A percentile compares a stretch with the other conserved stretches of the same genome.
Conservation (phyloP, 2,113 vertebrate genomes). For the Triplophysa rosa region DNA sequence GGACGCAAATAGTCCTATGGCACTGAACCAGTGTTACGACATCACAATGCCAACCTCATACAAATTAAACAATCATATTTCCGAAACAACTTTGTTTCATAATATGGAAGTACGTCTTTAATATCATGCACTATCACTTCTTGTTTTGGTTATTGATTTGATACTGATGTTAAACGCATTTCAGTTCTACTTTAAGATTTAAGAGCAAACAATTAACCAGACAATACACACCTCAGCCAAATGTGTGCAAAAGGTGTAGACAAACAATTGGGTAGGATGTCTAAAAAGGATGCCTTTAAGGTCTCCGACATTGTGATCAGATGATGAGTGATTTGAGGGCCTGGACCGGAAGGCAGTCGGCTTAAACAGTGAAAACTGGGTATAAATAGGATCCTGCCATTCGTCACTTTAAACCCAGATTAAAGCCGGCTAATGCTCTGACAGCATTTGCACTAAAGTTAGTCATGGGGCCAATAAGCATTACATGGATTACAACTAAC, state of each 20-base stretch:
- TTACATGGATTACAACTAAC: constrained; percentile 55
- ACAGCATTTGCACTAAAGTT: constrained; percentile 73
- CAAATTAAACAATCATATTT: background rate
- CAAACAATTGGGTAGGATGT: background rate
- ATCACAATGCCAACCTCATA: background rate
- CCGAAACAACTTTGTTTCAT: background rate
- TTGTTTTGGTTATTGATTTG: background rate
- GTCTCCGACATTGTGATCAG: background rate
- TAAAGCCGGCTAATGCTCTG: constrained; percentile 66
- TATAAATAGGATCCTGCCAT: constrained; percentile 67
- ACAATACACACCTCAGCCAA: background rate
- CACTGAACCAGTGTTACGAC: background rate
- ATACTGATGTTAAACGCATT: background rate
- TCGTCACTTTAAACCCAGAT: constrained; percentile 74
- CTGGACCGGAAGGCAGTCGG: constrained; percentile 39
- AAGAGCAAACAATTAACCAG: background rate
- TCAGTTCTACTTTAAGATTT: background rate
- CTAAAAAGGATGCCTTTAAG: background rate
- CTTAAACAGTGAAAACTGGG: constrained; percentile 59
- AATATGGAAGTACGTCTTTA: no score
- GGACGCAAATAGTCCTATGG: background rate
- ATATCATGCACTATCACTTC: constrained; percentile 1
- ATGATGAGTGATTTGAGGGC: constrained; percentile 6
- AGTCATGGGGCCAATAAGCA: constrained; percentile 66
- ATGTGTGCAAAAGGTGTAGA: background rate